Evolutionary conservation across 2,797 vertebrate species (phyloP), one percentile per base, ranked within the genome.

Genomic region (Enteromius fasciolatus): DNA sequence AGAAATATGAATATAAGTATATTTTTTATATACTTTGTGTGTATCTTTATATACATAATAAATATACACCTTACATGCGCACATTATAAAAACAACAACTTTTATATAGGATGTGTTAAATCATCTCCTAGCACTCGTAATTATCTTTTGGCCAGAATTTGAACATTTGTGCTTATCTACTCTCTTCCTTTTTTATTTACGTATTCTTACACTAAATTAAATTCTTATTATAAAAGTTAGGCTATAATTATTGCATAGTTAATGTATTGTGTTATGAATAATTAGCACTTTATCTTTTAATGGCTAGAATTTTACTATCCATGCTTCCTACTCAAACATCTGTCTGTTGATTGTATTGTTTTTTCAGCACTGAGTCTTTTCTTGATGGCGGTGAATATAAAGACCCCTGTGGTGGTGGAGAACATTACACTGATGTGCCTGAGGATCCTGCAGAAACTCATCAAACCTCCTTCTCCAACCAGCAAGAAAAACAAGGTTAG

Each of bases 351-450:
- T 25, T 28, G 41, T 12, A 44, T 44, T 44, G 41, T 70, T 14
- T 50, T 20, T 52, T 3, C 89, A 99, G 98, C 98, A 18, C 96
- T 99, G 84, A 99, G 97, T 87, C 94, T 99, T 82, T 99, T 99
- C 91, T 95, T 99, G 85, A 97, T 99, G 98, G 97, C 98, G 0
- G 98, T 99, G 89, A 99, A 99, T 89, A 98, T 99, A 85, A 99
- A 99, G 93, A 99, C 98, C 0, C 98, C 98, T 0, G 98, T 99
- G 44, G 98, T 99, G 41, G 98, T 99, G 82, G 98, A 99, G 87
- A 99, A 99, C 92, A 98, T 99, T 88, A 99, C 98, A 20, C 95
- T 99, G 73, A 99, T 99, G 98, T 99, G 98, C 90, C 93, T 99
- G 90, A 95, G 97, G 90, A 99, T 99, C 90, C 93, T 99, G 11